Percentiles rank a stretch among this genome's conserved stretches.
These are phyloP conservation scores for Parambassis ranga DNA, from an alignment of 2,797 vertebrate species.

Conservation along the genomic window DNA sequence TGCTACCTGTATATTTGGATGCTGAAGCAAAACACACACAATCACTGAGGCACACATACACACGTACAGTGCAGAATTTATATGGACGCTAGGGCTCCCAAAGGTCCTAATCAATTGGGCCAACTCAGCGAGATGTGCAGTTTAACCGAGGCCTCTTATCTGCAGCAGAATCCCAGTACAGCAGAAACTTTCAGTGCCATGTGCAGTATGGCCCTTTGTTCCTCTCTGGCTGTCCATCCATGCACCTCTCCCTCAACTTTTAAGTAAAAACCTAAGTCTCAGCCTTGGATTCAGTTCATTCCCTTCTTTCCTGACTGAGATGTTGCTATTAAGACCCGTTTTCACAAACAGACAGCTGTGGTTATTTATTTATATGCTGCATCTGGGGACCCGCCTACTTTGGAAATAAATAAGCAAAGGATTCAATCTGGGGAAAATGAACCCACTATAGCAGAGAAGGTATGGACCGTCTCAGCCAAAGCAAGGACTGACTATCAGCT, in stretches of 20 bases:
- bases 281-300: neutral
- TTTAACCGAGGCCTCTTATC: constrained; percentile 38
- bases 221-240: neutral
- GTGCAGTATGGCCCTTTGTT: constrained; percentile 3
- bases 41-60: constrained; percentile 11
- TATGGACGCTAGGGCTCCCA: constrained; percentile 52
- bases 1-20: constrained; percentile 34
- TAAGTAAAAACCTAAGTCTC: neutral
- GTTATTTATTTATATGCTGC: constrained; percentile 22
- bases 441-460: no score
- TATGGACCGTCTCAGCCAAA: neutral
- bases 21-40: constrained; percentile 29
- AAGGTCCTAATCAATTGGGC: constrained; percentile 65
- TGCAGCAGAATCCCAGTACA: constrained; percentile 47
- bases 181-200: constrained; percentile 26
- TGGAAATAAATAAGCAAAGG: constrained; percentile 7
- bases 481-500: neutral
- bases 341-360: no score
- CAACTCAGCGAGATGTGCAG: constrained; percentile 55
- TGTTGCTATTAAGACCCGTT: no score
- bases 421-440: no score
- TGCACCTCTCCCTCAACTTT: neutral
- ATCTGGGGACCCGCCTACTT: constrained; percentile 11
- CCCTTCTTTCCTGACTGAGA: neutral
- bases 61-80: constrained; percentile 30